Evolutionary conservation across 2,113 vertebrate species (phyloP).

Genomic region (Maccullochella peelii): DNA sequence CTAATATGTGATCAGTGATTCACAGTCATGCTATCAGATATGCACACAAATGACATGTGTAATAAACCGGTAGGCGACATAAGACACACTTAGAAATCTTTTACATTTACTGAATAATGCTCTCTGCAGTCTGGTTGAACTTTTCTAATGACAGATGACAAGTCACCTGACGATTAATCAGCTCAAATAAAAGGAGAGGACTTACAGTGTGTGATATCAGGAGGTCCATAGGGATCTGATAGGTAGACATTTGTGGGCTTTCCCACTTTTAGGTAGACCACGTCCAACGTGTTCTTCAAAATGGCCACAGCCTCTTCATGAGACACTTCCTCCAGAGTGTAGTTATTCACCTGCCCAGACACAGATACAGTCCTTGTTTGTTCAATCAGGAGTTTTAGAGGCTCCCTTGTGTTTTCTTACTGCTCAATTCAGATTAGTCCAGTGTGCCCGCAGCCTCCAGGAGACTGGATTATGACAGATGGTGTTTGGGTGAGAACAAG

Average conservation of each 20-base stretch:
- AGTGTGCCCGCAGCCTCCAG: conserved; percentile 1
- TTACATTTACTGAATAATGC: neutral
- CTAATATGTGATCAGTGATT: conserved; percentile 60
- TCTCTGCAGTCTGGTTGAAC: neutral
- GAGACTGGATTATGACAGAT: conserved; percentile 65
- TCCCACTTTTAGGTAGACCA: conserved; percentile 96
- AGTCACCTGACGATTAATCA: neutral
- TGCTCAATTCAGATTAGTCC: conserved; percentile 7
- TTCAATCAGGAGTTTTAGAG: neutral
- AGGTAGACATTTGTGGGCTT: conserved; percentile 96
- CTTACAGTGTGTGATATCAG: conserved; percentile 98
- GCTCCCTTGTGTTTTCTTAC: neutral
- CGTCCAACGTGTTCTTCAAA: conserved; percentile 96
- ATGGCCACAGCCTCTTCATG: conserved; percentile 98
- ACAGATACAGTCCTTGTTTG: conserved; percentile 10
- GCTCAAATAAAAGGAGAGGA: conserved; percentile 34
- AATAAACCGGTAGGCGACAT: neutral
- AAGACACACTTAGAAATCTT: neutral
- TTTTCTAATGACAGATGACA: neutral
- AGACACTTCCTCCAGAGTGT: conserved; percentile 96
- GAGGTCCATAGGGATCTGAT: conserved; percentile 95
- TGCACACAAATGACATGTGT: neutral
- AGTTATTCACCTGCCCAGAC: conserved; percentile 92
- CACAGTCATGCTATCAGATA: conserved; percentile 45
- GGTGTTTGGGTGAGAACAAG: conserved; percentile 48